Evolutionary conservation across 2,113 vertebrate genomes (phyloP), one percentile per base, ranked within the genome.

Genomic region (Cinclus mexicanus): DNA sequence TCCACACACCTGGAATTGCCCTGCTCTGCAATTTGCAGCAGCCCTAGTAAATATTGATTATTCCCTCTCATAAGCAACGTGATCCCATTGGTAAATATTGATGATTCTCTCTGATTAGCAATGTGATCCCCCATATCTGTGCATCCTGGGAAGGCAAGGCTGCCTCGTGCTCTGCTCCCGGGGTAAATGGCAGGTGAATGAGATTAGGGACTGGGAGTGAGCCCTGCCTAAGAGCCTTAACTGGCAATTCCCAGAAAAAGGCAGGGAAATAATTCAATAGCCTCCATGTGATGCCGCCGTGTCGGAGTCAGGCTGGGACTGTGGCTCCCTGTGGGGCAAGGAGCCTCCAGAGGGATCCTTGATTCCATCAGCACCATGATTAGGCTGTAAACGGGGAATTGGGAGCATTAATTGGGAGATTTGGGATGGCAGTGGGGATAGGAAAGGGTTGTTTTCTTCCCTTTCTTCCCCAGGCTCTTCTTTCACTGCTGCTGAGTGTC

Each of bases 341-440:
- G 35, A 87, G 52, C 16, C 2, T 1, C 68, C 60, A 8, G 70
- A 39, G 42, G 46, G 46, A 10, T 31, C 33, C 23, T 24, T 23
- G 33, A 28, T 39, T 39, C 49, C 75, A 53, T 13, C 14, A 6
- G n/a, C 3, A 0, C 37, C 26, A 0, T 1, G 5, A 20, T 7
- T 1, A 7, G 19, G 11, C 59, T 52, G 47, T 24, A 10, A 14
- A 20, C 2, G 3, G 39, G 26, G 24, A 52, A n/a, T 28, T 1
- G 5, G 87, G 42, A 24, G 39, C 24, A 0, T 39, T 14, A 39
- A 42, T 9, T 10, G 37, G 42, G 18, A 1, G 18, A 23, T 65
- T 6, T 26, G 55, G 71, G 64, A 12, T 11, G 31, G 14, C 42
- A 6, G 25, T 0, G 8, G 33, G 46, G 52, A 9, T 44, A 67